phyloP scores from a whole-genome alignment of 2,113 vertebrate species.

The Poicephalus gulielmi region DNA sequence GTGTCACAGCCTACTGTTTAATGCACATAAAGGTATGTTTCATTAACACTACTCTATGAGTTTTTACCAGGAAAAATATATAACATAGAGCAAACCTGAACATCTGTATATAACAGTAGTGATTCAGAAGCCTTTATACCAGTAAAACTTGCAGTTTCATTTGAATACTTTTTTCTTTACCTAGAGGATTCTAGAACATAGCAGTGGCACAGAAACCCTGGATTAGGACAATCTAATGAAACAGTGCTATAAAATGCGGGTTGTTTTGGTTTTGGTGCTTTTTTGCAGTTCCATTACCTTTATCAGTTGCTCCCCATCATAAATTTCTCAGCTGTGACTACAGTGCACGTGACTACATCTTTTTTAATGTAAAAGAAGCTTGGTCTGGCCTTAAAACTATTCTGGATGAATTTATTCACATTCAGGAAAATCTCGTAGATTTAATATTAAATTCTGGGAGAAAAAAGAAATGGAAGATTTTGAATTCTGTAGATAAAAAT shows the following conservation, averaged over 20 bases:
- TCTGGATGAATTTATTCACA: background rate
- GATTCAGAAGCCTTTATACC: constrained; percentile 20
- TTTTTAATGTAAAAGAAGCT: background rate
- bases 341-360: background rate
- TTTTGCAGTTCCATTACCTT: background rate
- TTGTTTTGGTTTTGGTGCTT: background rate
- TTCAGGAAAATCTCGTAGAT: background rate
- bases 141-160: constrained; percentile 9
- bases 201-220: background rate
- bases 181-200: background rate
- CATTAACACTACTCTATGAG: constrained; percentile 50
- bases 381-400: background rate
- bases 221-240: background rate
- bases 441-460: background rate
- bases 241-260: background rate
- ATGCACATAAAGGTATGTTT: constrained; percentile 62
- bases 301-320: background rate
- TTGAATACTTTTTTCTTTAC: background rate
- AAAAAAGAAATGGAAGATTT: background rate
- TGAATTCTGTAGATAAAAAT: background rate
- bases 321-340: background rate
- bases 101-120: constrained; percentile 5
- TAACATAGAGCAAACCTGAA: constrained; percentile 8
- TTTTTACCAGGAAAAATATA: constrained; percentile 59
- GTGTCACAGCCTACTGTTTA: constrained; percentile 46